These are phyloP conservation scores for Apodemus agrarius DNA, from an alignment of 2,797 vertebrate species.

Conservation along the genomic window DNA sequence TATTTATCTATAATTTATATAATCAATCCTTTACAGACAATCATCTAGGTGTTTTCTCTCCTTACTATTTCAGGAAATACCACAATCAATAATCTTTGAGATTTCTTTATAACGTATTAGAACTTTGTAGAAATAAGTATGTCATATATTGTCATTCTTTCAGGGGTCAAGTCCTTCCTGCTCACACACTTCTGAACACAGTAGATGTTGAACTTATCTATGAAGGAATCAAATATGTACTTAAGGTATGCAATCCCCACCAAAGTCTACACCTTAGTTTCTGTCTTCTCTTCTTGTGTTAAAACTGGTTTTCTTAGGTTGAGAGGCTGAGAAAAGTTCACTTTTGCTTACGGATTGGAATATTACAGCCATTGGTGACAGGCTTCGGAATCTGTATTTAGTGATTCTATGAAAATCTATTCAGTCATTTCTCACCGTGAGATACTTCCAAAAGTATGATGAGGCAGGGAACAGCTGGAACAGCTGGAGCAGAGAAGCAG, in stretches of 20 bases:
- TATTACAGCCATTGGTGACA: slow-evolving; percentile 11
- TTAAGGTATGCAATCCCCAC: slow-evolving; percentile 88
- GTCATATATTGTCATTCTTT: slow-evolving; percentile 66
- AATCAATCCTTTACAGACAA: neutral
- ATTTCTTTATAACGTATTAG: slow-evolving; percentile 41
- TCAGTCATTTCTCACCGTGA: slow-evolving; percentile 1
- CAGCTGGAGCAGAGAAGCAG: neutral
- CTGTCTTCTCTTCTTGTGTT: neutral
- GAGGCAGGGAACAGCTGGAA: neutral
- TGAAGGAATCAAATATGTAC: slow-evolving; percentile 95
- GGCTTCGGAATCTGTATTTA: slow-evolving; percentile 41
- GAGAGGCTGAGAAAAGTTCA: neutral
- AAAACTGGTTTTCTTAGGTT: slow-evolving; percentile 25
- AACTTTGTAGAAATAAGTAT: slow-evolving; percentile 47
- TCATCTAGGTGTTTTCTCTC: slow-evolving; percentile 48
- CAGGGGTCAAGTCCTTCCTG: slow-evolving; percentile 97
- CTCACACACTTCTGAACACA: slow-evolving; percentile 96
- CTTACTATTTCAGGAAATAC: slow-evolving; percentile 49
- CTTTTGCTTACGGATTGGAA: neutral
- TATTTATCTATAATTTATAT: slow-evolving; percentile 28
- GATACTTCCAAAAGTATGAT: neutral
- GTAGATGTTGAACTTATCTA: slow-evolving; percentile 98
- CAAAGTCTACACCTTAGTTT: neutral
- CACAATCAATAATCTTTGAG: slow-evolving; percentile 2
- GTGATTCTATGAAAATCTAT: slow-evolving; percentile 50